Base-by-base conservation (phyloP, 2,888 invertebrate species). In the Octodonta nipae region DNA sequence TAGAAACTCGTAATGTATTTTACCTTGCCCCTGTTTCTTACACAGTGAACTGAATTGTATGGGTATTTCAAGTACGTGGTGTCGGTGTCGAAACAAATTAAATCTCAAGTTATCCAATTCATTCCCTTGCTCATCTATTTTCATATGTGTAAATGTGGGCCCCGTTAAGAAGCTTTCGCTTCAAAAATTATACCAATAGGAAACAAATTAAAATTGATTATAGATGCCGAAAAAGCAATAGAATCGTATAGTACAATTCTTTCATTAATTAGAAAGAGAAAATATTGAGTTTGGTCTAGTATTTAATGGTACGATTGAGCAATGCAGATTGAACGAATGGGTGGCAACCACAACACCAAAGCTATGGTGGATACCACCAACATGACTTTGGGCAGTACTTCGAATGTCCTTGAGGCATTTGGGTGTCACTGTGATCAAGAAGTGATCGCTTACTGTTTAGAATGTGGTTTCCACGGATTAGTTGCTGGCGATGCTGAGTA, bases 191-290 rank as follows among this genome's bases (percentile, higher is more conserved):
- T 61, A 36, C 58, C 59, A n/a, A 50, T 57, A 39, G 55, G 70
- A 51, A 76, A 71, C 58, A 78, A 79, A 45, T 68, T 84, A 47
- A 75, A 79, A 51, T 67, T 91, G 33, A 83, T 88, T 42, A 73
- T 91, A 11, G 91, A 91, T 63, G 89, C 83, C 26, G 89, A 91
- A 64, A 84, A 86, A 89, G 12, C 88, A 91, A 56, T 91, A 89
- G 89, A 88, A 88, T 52, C 75, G 88, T 38, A 88, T 89, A 76
- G 76, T 84, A 34, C 82, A 85, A 54, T 91, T 87, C 60, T 68
- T 89, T 34, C 75, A 78, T 52, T 81, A 83, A 11, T 73, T 86
- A 41, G 75, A 77, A 52, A 65, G 68, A 48, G 73, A 75, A 26
- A 75, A 78, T 47, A 70, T 82, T 49, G 78, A 81, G 54, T 63